Conservation (phyloP, 2,113 vertebrate species). For the Spilogale gracilis region DNA sequence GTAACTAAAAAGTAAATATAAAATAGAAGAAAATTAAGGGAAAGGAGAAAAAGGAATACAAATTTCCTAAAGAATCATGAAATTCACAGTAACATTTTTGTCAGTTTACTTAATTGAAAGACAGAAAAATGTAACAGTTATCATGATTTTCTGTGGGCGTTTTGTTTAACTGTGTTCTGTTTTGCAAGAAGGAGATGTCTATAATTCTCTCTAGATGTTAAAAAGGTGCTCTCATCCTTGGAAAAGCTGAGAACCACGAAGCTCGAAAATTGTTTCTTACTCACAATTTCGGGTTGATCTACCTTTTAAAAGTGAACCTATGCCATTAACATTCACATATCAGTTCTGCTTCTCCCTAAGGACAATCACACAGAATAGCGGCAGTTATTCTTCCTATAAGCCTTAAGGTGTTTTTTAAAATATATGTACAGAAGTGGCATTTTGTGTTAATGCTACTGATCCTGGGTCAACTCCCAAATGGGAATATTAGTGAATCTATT, state of each 20-base stretch:
- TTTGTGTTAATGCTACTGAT: not conserved
- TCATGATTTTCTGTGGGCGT: not conserved
- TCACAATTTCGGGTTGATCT: conserved; percentile 45
- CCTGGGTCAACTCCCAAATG: conserved; percentile 11
- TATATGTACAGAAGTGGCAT: not conserved
- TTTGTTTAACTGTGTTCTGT: not conserved
- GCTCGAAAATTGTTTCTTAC: conserved; percentile 66
- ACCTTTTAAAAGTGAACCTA: conserved; percentile 54
- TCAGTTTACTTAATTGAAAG: not conserved
- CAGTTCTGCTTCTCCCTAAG: conserved; percentile 60
- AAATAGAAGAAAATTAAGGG: conserved; percentile 3
- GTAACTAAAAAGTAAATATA: not conserved
- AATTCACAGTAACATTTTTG: not conserved
- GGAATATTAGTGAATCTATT: not conserved
- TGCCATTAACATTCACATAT: not conserved
- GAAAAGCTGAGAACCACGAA: conserved; percentile 16
- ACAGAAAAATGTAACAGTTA: not conserved
- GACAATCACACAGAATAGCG: conserved; percentile 9
- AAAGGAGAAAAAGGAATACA: not conserved
- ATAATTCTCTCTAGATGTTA: not conserved
- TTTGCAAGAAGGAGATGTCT: not conserved
- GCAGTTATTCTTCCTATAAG: not conserved
- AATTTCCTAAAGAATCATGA: conserved; percentile 38
- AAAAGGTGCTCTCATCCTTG: conserved; percentile 1
- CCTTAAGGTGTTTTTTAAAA: conserved; percentile 20